Percentiles rank a stretch among this genome's conserved stretches.
Conservation (phyloP, 2,888 invertebrate species). For the Scaptomyza polygonia region DNA sequence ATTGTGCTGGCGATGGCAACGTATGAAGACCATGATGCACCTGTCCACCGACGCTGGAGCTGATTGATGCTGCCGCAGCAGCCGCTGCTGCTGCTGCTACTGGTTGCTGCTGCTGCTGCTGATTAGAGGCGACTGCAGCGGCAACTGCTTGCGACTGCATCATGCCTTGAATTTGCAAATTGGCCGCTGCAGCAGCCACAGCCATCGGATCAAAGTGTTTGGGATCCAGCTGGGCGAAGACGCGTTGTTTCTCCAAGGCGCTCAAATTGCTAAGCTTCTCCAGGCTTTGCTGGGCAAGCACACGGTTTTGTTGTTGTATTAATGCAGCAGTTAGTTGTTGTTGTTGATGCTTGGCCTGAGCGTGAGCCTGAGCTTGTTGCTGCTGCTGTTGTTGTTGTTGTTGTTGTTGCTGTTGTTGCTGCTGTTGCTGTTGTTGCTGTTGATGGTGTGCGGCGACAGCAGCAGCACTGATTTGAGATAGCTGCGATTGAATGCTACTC, state of each 20-base stretch:
- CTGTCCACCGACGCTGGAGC: slow-evolving; percentile 36
- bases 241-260: slow-evolving; percentile 86
- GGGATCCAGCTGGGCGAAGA: slow-evolving; percentile 85
- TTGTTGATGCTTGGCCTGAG: slow-evolving; percentile 86
- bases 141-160: slow-evolving; percentile 81
- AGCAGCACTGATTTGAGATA: slow-evolving; percentile 80
- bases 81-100: slow-evolving; percentile 32
- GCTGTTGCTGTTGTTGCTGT: slow-evolving; percentile 72
- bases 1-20: slow-evolving; percentile 81
- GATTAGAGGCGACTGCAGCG: slow-evolving; percentile 79
- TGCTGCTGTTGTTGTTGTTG: slow-evolving; percentile 77
- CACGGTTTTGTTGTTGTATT: slow-evolving; percentile 88
- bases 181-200: slow-evolving; percentile 81
- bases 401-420: slow-evolving; percentile 64
- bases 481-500: slow-evolving; percentile 81
- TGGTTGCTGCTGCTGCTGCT: slow-evolving; percentile 33
- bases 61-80: slow-evolving; percentile 39
- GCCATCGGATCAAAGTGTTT: slow-evolving; percentile 84
- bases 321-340: slow-evolving; percentile 87
- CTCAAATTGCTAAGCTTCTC: slow-evolving; percentile 87
- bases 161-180: slow-evolving; percentile 81
- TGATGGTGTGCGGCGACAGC: slow-evolving; percentile 81
- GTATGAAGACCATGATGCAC: slow-evolving; percentile 67
- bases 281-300: slow-evolving; percentile 86
- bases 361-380: slow-evolving; percentile 80